Percentiles rank a stretch among this genome's conserved stretches.
Conservation (phyloP, 2,113 vertebrate genomes). For the Oreochromis tanganicae region DNA sequence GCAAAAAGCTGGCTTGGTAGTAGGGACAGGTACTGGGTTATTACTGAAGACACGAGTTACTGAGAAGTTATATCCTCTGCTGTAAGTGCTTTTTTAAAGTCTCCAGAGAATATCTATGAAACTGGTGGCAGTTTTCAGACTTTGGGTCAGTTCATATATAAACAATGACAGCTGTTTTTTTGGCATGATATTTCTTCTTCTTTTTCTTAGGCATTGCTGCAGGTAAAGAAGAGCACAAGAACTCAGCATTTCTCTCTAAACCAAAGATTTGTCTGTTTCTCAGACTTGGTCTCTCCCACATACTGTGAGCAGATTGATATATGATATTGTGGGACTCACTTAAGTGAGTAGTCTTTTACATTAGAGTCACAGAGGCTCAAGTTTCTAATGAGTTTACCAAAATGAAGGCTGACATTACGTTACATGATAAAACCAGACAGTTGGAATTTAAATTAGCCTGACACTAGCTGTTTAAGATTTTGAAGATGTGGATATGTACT, state of each 20-base stretch:
- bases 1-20: background rate
- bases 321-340: background rate
- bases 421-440: background rate
- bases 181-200: background rate
- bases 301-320: background rate
- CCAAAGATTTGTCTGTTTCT: background rate
- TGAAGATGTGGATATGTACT: background rate
- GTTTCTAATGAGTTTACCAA: background rate
- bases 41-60: background rate
- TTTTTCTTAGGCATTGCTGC: background rate
- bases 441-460: background rate
- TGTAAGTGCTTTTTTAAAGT: background rate
- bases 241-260: background rate
- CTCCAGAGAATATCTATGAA: background rate
- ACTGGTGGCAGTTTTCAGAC: background rate
- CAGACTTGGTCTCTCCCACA: background rate
- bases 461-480: background rate
- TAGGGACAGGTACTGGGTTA: slow-evolving; percentile 6
- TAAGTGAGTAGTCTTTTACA: background rate
- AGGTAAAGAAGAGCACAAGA: background rate
- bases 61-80: background rate
- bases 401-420: background rate
- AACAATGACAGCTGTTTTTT: background rate
- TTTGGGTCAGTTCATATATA: background rate
- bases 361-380: background rate